Base-by-base conservation (phyloP, 2,888 invertebrate species). In the Sinodicranocentrus sp. region DNA sequence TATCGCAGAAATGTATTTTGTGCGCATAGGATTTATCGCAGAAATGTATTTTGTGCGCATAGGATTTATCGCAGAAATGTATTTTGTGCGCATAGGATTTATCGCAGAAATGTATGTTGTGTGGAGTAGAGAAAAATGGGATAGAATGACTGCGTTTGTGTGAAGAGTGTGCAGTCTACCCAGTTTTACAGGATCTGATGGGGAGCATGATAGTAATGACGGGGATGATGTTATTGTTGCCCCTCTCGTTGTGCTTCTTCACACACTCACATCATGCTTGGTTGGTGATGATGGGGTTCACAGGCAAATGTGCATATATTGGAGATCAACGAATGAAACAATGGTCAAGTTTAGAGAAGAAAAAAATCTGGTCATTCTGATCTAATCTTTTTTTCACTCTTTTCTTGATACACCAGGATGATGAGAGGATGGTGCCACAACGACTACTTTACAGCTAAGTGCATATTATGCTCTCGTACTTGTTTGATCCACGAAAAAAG, bases 311-410 rank as follows among this genome's bases (percentile, higher is more conserved):
- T 57, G 23, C 21, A 21, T 15, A 57, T 67, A 67, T 44, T 25
- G 67, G 19, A 43, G 67, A 67, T 67, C 67, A 44, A 67, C 15
- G 10, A 63, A 10, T 10, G 48, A 39, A 67, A 67, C 44, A 67
- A 67, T 67, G 15, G 67, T 44, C 67, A 67, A 44, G 67, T 67
- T 67, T 67, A 13, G 63, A 25, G 19, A 63, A 19, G 15, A 59
- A 63, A 25, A 67, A 44, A 23, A 67, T 67, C 67, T 67, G 67
- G 67, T 67, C 67, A 67, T 44, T 67, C 67, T 67, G 43, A 67
- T 67, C 44, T 44, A 67, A 67, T 67, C 43, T 67, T 21, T 67
- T 61, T n/a, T 33, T 33, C 28, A 28, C 43, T 67, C 44, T 67
- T 43, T 67, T n/a, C 67, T 17, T 59, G 6, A 25, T 2, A 19